Conservation (phyloP, 1,140 invertebrate species). For the Drosophila ambigua region DNA sequence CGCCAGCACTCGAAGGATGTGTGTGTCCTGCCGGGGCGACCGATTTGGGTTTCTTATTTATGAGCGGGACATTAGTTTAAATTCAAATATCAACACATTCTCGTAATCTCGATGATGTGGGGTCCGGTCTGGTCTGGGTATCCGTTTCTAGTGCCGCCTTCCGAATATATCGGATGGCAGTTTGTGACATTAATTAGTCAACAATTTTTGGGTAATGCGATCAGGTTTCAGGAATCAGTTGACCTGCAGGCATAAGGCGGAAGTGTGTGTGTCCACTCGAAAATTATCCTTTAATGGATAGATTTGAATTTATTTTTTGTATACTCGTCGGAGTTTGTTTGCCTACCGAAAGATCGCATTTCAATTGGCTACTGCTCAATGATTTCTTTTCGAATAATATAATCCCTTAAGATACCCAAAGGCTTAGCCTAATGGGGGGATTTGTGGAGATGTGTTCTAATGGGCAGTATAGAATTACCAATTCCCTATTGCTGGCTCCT, state of each 20-base stretch:
- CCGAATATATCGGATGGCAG: conserved; percentile 47
- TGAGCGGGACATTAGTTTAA: conserved; percentile 67
- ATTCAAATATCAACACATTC: conserved; percentile 77
- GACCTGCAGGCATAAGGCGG: conserved; percentile 58
- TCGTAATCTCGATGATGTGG: conserved; percentile 33
- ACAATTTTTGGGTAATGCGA: conserved; percentile 32
- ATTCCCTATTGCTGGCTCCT: no score
- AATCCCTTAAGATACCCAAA: conserved; percentile 12
- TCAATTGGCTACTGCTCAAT: conserved; percentile 41
- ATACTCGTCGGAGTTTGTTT: conserved; percentile 25
- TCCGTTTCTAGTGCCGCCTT: conserved; percentile 47
- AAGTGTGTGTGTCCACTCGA: conserved; percentile 53
- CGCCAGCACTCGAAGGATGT: neutral
- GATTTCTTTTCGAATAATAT: conserved; percentile 27
- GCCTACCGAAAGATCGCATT: conserved; percentile 39
- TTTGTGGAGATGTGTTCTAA: neutral
- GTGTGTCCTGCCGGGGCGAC: neutral
- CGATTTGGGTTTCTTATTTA: conserved; percentile 67
- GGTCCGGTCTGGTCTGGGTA: neutral
- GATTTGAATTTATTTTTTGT: conserved; percentile 23
- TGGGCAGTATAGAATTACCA: conserved; percentile 13
- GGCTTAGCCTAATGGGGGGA: neutral
- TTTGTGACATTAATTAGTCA: conserved; percentile 59
- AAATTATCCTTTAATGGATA: conserved; percentile 33
- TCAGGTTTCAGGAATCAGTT: conserved; percentile 55